A percentile compares a stretch with the other conserved stretches of the same genome.
These are phyloP conservation scores for Agrypnus murinus DNA, from an alignment of 2,888 invertebrate species.

Conservation along the genomic window DNA sequence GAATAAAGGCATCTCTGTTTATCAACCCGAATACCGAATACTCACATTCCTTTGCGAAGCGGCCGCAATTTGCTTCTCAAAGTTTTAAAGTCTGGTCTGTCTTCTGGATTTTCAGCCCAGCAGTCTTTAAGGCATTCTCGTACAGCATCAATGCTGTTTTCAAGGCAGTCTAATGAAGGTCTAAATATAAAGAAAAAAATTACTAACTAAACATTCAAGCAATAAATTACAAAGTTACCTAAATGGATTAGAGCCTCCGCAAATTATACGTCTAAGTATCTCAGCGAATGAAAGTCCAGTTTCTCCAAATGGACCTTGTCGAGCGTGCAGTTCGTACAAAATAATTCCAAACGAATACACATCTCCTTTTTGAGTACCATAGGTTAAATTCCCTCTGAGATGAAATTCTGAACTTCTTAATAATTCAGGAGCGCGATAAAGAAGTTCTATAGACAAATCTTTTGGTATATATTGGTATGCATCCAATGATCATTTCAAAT, in stretches of 20 bases:
- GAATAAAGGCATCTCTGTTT: too few relatives aligned
- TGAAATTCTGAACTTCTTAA: constrained; percentile 73
- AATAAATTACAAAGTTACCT: constrained; percentile 73
- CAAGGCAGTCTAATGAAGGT: constrained; percentile 85
- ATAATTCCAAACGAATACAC: constrained; percentile 92
- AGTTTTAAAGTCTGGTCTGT: constrained; percentile 89
- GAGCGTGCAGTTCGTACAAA: constrained; percentile 89
- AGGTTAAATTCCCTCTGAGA: constrained; percentile 60
- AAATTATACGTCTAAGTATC: constrained; percentile 77
- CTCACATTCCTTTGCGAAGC: constrained; percentile 91
- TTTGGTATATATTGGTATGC: not conserved
- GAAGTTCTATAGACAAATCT: constrained; percentile 74
- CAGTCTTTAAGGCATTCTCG: constrained; percentile 88
- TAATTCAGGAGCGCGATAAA: constrained; percentile 89
- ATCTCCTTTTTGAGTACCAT: constrained; percentile 85
- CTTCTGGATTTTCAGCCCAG: constrained; percentile 87
- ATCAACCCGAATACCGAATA: too few relatives aligned
- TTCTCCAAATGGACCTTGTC: constrained; percentile 90
- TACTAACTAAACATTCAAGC: not conserved
- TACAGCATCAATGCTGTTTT: constrained; percentile 90
- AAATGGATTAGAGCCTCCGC: constrained; percentile 72
- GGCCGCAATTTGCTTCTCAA: constrained; percentile 87
- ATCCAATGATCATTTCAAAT: constrained; percentile 41
- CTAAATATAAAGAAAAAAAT: constrained; percentile 69
- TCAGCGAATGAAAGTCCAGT: constrained; percentile 80